A percentile compares a stretch with the other conserved stretches of the same genome.
phyloP scores from a whole-genome alignment of 2,113 vertebrate genomes.

The Eptatretus burgeri region DNA sequence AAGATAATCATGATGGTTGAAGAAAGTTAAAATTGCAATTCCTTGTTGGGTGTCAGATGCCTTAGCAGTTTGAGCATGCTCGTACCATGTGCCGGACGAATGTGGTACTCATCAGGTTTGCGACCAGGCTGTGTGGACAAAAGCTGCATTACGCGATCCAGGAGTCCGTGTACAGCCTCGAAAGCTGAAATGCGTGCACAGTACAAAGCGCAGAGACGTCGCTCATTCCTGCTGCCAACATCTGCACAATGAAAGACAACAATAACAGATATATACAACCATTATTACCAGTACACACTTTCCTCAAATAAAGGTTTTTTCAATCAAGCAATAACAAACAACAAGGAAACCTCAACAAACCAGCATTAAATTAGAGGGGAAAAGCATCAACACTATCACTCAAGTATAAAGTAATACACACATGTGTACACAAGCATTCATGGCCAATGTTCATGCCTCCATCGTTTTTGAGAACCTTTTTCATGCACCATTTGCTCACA shows the following conservation, averaged over 20 bases:
- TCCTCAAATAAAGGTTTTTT: not conserved
- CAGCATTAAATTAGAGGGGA: too few species aligned
- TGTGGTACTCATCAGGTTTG: conserved; percentile 37
- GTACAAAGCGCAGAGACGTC: conserved; percentile 54
- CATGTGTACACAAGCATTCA: too few species aligned
- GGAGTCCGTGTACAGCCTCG: conserved; percentile 79
- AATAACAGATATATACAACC: too few species aligned
- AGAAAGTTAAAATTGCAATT: not conserved
- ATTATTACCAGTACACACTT: too few species aligned
- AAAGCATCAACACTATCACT: too few species aligned
- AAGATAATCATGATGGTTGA: not conserved
- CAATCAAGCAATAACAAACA: conserved; percentile 9
- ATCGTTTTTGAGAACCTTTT: too few species aligned
- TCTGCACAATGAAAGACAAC: conserved; percentile 19
- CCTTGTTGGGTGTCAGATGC: not conserved
- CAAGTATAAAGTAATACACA: too few species aligned
- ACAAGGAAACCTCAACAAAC: too few species aligned
- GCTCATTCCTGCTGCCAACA: conserved; percentile 52
- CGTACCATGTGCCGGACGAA: conserved; percentile 58
- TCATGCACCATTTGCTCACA: too few species aligned
- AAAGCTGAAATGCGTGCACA: conserved; percentile 81
- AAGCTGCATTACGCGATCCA: conserved; percentile 80
- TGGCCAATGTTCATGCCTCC: too few species aligned
- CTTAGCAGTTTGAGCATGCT: not conserved
- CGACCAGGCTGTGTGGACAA: conserved; percentile 21